Evolutionary conservation across 92 coral and sea anemone genomes (phyloP), one percentile per base, ranked within the genome.

Genomic region (Siderastrea radians): DNA sequence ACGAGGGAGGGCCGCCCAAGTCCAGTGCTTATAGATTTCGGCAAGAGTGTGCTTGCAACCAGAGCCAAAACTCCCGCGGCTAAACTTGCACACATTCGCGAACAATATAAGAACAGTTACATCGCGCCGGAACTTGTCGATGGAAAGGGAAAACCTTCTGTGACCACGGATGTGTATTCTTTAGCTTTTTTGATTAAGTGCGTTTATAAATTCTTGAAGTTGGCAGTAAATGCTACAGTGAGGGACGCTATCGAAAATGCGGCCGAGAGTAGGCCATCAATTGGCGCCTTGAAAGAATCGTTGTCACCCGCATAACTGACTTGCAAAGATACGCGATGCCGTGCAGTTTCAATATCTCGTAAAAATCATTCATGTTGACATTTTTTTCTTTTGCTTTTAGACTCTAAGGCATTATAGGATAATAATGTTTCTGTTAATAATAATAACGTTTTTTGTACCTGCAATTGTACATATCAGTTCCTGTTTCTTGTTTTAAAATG

Each of bases 1-100:
- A 19, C 8, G 43, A 74, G 63, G 60, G 60, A 74, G 11, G 79
- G 79, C n/a, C 79, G 54, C 3, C 79, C 63, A 74, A 50, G 14
- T 55, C 45, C 79, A 17, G 45, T 74, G 12, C 47, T 74, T 55
- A 74, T 74, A 44, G 58, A 74, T 48, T 74, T 74, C 49, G 58
- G 79, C 43, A 49, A 74, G 63, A 74, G 79, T 45, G 4, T 74
- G 10, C 44, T 50, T 1, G 79, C 79, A 74, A 59, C 8, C 8
- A 51, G 17, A 50, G 79, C 79, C 16, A 6, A 46, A 55, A 52
- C 16, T 13, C 79, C 79, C n/a, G 16, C 19, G 45, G 79, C 79
- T 38, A 46, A 74, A 1, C 43, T 45, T 8, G 13, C 43, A 68
- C 73, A 68, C 50, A 45, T 68, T 3, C 10, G 49, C 10, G 10